Conservation (phyloP, 2,888 invertebrate species). For the Microctonus aethiopoides region DNA sequence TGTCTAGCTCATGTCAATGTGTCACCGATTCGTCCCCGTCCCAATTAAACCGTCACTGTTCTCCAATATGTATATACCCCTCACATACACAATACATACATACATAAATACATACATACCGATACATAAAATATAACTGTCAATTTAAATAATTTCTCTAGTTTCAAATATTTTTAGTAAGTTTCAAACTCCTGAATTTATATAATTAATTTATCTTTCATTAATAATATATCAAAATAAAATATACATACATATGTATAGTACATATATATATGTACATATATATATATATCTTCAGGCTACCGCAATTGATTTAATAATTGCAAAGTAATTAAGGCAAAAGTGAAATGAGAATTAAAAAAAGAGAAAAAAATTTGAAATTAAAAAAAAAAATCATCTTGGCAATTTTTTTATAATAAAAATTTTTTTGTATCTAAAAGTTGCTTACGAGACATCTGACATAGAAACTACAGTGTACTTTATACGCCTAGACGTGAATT, state of each 20-base stretch:
- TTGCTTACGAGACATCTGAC: neutral
- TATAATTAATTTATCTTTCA: neutral
- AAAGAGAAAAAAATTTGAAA: too few relatives aligned
- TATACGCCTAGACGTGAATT: slow-evolving; percentile 3
- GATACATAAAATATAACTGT: too few relatives aligned
- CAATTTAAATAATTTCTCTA: slow-evolving; percentile 12
- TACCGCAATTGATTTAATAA: too few relatives aligned
- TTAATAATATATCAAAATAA: too few relatives aligned
- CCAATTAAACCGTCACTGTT: slow-evolving; percentile 39
- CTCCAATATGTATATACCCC: neutral
- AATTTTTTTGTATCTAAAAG: neutral
- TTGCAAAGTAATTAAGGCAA: too few relatives aligned
- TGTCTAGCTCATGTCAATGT: slow-evolving; percentile 44
- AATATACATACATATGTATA: too few relatives aligned
- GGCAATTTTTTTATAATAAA: neutral
- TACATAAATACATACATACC: too few relatives aligned
- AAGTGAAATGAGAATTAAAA: too few relatives aligned
- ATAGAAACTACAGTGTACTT: too few relatives aligned
- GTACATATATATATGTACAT: too few relatives aligned
- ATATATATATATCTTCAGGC: too few relatives aligned
- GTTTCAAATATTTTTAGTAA: neutral
- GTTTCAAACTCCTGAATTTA: slow-evolving; percentile 10
- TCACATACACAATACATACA: slow-evolving; percentile 21
- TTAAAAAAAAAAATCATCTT: neutral
- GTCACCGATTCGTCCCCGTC: slow-evolving; percentile 35